A percentile compares a stretch with the other conserved stretches of the same genome.
phyloP scores from a whole-genome alignment of 1,140 invertebrate genomes.

The Tetragonula clypearis region DNA sequence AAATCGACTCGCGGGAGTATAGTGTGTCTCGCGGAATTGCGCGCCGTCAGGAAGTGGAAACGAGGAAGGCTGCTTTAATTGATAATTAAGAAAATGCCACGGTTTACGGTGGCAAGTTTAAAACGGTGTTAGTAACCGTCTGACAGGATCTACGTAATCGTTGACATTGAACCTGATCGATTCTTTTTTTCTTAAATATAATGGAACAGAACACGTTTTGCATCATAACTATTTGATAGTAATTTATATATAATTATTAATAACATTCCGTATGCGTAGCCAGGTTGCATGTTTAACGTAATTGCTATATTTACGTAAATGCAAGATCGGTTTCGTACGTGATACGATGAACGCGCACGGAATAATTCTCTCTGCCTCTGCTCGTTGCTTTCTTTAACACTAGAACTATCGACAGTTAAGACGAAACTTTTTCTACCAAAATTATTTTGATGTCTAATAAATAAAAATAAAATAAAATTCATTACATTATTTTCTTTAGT shows the following conservation, averaged over 20 bases:
- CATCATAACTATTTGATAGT: not conserved
- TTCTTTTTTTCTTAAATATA: not conserved
- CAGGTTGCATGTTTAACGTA: conserved; percentile 52
- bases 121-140: conserved; percentile 9
- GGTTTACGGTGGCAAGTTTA: not conserved
- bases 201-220: not conserved
- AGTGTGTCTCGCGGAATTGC: not conserved
- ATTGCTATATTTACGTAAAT: conserved; percentile 45
- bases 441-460: too few relatives aligned
- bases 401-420: too few relatives aligned
- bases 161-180: conserved; percentile 50
- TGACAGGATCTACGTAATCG: conserved; percentile 34
- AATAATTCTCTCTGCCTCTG: too few relatives aligned
- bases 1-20: not conserved
- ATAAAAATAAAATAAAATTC: too few relatives aligned
- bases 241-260: conserved; percentile 57
- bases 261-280: conserved; percentile 20
- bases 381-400: too few relatives aligned
- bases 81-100: conserved; percentile 18
- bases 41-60: conserved; percentile 1
- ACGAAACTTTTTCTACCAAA: too few relatives aligned
- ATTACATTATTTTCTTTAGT: too few relatives aligned
- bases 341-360: too few relatives aligned
- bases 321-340: not conserved
- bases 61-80: conserved; percentile 13